Evolutionary conservation across 2,888 invertebrate genomes (phyloP).

Genomic region (Spisula solida): DNA sequence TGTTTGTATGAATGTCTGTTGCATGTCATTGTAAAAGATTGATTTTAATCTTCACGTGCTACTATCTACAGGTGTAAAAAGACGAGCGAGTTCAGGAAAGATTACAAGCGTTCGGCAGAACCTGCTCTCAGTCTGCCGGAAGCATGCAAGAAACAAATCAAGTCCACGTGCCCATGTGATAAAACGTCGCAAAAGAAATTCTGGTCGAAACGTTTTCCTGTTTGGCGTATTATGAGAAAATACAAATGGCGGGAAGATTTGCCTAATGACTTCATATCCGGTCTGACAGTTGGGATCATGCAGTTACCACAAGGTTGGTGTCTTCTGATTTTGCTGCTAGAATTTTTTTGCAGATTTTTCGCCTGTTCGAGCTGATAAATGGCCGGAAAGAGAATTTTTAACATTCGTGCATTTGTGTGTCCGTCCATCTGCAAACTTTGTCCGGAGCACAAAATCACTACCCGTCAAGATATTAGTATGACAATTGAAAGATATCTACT

Average conservation of each 20-base stretch:
- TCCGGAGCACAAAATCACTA: no score
- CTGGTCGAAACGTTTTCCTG: constrained; percentile 64
- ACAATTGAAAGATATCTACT: no score
- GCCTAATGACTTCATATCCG: constrained; percentile 93
- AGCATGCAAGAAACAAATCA: constrained; percentile 40
- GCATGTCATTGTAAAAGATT: neutral
- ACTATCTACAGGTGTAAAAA: constrained; percentile 53
- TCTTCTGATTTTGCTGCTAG: neutral
- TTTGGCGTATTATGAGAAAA: constrained; percentile 76
- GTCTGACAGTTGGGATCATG: constrained; percentile 92
- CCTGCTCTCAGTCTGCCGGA: constrained; percentile 36
- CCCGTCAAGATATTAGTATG: no score
- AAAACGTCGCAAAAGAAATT: constrained; percentile 61
- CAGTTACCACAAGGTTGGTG: constrained; percentile 87
- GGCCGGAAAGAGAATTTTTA: no score
- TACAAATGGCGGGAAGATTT: constrained; percentile 88
- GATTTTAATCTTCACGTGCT: neutral
- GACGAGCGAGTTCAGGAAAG: constrained; percentile 63
- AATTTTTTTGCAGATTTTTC: no score
- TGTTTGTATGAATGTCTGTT: no score
- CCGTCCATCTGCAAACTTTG: no score
- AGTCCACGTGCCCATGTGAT: constrained; percentile 58
- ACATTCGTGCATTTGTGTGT: neutral
- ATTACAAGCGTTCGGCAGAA: constrained; percentile 56
- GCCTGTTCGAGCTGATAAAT: no score